Base-by-base conservation (phyloP, 2,888 invertebrate species). In the Ommatoiulus sabulosus region DNA sequence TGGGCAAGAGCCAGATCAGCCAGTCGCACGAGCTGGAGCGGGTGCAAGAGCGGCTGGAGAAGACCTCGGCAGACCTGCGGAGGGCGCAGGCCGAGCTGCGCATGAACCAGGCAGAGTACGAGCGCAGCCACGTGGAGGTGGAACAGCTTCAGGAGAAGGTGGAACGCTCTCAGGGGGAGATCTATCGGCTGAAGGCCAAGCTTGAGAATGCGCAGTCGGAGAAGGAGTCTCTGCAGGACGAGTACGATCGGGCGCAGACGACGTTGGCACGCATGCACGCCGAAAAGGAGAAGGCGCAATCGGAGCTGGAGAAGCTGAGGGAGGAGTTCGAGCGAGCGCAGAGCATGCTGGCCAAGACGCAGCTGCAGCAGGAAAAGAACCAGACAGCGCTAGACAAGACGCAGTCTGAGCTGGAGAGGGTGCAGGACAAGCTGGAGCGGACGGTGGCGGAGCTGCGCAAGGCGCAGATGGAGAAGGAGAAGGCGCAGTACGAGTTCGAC, bases 161-260 rank as follows among this genome's bases (percentile, higher is more conserved):
- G 90, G 98, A 98, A 92, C 97, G 97, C 93, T 97, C 97, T 89
- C 98, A 98, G 93, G 98, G 98, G 90, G 98, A 98, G 93, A 97
- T 98, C 63, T 98, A 98, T 92, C 95, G 98, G 93, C 94, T 98
- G 91, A 98, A 98, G 93, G 98, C 98, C 80, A 96, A 97, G 92
- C 94, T 98, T 92, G 98, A 98, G 94, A 98, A 98, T 94, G 97
- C 97, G 93, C 97, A 97, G 94, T 97, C 97, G 89, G 98, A 98
- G 93, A 97, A 97, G 92, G 97, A 97, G 92, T 97, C 97, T 92
- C 94, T 98, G 91, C 96, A 97, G 90, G 97, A 98, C 92, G 98
- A 98, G 93, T 95, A 97, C 92, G 98, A 98, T 92, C 95, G 97
- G 90, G 95, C 96, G 63, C 97, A 97, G 93, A 95, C 96, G 63